phyloP scores from a whole-genome alignment of 2,888 invertebrate species.

The Drosophila monieri region DNA sequence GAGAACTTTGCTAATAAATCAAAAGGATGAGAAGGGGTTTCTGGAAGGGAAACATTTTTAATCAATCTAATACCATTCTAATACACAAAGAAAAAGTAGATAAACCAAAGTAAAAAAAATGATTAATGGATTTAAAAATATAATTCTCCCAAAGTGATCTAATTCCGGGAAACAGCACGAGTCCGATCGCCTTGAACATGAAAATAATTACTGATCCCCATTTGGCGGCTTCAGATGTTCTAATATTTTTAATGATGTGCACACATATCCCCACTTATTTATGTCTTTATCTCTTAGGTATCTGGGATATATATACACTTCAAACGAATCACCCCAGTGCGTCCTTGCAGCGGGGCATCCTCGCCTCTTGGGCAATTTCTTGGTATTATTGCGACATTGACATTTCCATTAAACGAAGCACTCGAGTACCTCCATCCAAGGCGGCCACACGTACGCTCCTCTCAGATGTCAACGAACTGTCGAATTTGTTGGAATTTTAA shows the following conservation, averaged over 20 bases:
- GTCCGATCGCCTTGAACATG: neutral
- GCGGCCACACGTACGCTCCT: slow-evolving; percentile 11
- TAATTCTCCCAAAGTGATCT: neutral
- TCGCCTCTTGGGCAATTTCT: slow-evolving; percentile 18
- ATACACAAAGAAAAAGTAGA: no score
- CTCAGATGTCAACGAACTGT: slow-evolving; percentile 66
- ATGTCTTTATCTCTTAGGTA: neutral
- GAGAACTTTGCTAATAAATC: neutral
- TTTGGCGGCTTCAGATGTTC: neutral
- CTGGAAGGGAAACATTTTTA: no score
- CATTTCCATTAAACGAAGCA: slow-evolving; percentile 54
- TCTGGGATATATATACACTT: neutral
- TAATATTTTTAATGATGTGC: neutral
- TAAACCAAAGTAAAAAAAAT: neutral
- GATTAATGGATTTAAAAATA: neutral
- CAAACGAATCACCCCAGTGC: neutral
- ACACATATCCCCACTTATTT: neutral
- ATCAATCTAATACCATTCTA: no score
- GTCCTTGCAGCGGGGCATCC: neutral
- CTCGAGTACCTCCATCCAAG: slow-evolving; percentile 4
- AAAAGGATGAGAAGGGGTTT: no score
- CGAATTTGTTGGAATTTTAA: slow-evolving; percentile 60
- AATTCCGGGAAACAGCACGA: neutral
- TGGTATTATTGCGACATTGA: slow-evolving; percentile 59
- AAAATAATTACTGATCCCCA: slow-evolving; percentile 4